Conservation (phyloP, 2,888 invertebrate genomes). For the Mythimna impura region DNA sequence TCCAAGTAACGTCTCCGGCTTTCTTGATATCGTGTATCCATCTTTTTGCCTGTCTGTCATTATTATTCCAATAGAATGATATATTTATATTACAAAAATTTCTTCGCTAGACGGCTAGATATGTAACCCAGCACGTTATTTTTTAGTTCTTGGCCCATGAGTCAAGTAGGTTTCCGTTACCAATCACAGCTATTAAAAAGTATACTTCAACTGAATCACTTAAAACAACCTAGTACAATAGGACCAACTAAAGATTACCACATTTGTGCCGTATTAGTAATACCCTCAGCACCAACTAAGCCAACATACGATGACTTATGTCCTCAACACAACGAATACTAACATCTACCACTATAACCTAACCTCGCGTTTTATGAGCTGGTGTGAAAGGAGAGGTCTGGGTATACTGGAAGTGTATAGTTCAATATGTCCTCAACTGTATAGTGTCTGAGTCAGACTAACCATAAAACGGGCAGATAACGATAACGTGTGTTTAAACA, state of each 20-base stretch:
- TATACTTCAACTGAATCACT: constrained; percentile 10
- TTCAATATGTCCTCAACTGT: constrained; percentile 54
- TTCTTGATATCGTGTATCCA: too few species aligned
- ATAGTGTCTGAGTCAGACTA: constrained; percentile 72
- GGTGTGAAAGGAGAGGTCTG: background rate
- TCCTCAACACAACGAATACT: constrained; percentile 26
- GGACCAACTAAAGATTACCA: constrained; percentile 23
- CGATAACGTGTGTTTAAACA: constrained; percentile 76
- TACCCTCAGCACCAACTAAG: constrained; percentile 34
- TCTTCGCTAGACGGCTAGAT: too few species aligned
- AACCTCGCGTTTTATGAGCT: background rate
- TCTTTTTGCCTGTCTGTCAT: too few species aligned
- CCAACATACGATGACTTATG: constrained; percentile 52
- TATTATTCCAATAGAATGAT: too few species aligned
- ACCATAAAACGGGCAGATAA: constrained; percentile 77
- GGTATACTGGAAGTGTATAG: constrained; percentile 4
- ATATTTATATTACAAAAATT: too few species aligned
- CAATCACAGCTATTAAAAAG: background rate
- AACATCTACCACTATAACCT: background rate
- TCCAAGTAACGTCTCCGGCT: too few species aligned
- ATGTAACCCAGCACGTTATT: too few species aligned
- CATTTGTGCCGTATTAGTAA: constrained; percentile 46
- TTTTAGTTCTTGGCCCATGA: background rate
- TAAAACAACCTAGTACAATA: background rate
- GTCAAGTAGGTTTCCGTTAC: background rate